phyloP scores from a whole-genome alignment of 1,140 invertebrate species.

The Agrypnia vestita region DNA sequence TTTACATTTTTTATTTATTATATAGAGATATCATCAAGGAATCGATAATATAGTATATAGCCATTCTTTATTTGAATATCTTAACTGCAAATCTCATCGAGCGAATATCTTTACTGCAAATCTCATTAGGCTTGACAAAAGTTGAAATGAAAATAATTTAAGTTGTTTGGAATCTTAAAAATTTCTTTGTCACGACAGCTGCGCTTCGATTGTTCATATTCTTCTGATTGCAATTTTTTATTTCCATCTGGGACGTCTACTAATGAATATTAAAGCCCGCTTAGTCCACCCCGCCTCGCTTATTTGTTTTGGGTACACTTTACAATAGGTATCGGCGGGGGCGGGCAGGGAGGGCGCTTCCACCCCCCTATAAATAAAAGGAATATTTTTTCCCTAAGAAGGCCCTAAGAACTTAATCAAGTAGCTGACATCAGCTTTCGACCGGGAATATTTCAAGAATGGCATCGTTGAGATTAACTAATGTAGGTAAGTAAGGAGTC shows the following conservation, averaged over 20 bases:
- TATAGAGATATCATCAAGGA: no score
- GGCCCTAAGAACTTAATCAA: conserved; percentile 62
- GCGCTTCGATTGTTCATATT: conserved; percentile 59
- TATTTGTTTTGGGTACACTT: conserved; percentile 58
- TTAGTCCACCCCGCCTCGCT: conserved; percentile 56
- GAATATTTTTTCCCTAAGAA: conserved; percentile 60
- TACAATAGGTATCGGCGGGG: conserved; percentile 34
- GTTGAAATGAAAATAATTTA: conserved; percentile 14
- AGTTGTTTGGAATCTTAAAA: conserved; percentile 12
- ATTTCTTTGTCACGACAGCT: conserved; percentile 44
- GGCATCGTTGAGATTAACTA: conserved; percentile 55
- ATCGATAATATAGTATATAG: no score
- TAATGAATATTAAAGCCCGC: conserved; percentile 61
- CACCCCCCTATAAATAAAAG: conserved; percentile 60
- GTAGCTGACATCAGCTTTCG: conserved; percentile 62
- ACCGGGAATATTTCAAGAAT: conserved; percentile 59
- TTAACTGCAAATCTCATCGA: background rate
- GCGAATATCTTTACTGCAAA: no score
- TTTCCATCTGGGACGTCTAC: conserved; percentile 58
- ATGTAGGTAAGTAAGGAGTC: conserved; percentile 52
- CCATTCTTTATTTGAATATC: no score
- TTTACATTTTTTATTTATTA: no score
- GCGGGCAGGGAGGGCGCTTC: conserved; percentile 24
- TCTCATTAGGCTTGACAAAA: background rate
- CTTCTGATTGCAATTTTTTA: conserved; percentile 61